Conservation (phyloP, 37 sponge, comb jelly and placozoan species). For the Oscarella lobularis region DNA sequence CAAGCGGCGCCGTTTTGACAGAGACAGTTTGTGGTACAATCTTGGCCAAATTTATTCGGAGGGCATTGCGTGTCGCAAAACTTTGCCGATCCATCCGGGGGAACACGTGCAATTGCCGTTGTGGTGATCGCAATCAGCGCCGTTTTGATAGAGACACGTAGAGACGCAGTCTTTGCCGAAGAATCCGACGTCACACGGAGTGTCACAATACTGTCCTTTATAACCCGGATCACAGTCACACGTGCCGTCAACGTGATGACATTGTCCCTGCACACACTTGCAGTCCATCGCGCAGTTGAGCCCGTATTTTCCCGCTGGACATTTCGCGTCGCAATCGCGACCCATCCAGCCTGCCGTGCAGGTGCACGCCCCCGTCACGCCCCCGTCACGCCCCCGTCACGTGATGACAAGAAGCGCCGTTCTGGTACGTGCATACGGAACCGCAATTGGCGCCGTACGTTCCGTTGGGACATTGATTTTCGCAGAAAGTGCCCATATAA, state of each 20-base stretch:
- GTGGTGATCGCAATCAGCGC: neutral
- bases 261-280: neutral
- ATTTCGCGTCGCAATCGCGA: neutral
- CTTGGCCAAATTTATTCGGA: neutral
- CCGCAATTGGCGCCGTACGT: neutral
- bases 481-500: neutral
- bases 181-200: neutral
- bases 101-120: neutral
- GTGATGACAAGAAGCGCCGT: neutral
- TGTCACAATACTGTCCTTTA: neutral
- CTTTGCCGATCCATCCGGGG: neutral
- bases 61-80: neutral
- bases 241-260: neutral
- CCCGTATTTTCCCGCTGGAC: neutral
- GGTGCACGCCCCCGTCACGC: conserved; percentile 4
- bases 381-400: neutral
- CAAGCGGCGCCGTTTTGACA: conserved; percentile 7
- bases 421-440: neutral
- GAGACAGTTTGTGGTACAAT: neutral
- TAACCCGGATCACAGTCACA: neutral
- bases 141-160: neutral
- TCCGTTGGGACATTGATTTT: neutral
- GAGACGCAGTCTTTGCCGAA: neutral
- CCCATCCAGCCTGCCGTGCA: neutral
- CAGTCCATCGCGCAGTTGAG: neutral